Base-by-base conservation (phyloP, 2,888 invertebrate species). In the Chrysina gloriosa region DNA sequence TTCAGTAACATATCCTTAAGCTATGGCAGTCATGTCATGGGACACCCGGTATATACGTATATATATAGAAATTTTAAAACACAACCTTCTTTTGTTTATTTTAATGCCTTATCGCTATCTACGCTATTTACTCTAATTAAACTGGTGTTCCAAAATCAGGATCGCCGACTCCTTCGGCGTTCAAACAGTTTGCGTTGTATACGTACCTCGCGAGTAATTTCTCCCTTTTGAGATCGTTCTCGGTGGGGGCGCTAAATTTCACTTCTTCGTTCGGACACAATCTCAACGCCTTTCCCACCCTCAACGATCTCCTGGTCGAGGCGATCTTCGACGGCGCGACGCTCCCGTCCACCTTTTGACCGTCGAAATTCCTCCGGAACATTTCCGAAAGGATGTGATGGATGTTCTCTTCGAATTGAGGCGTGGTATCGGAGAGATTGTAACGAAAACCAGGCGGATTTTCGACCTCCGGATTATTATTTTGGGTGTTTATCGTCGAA, bases 91-190 rank as follows among this genome's bases (percentile, higher is more conserved):
- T 65, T 50, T 64, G 16, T 48, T 63, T 47, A 48, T 34, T 25
- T 64, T 50, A 64, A 64, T 64, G 36, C 58, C 61, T 63, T 63
- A 50, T 52, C 50, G n/a, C 36, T 63, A 36, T 14, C 34, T 54
- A 63, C 21, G 19, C 19, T 61, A 72, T 68, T 50, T 36, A 48
- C 48, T 50, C 23, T 56, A 50, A 58, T 85, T 85, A 89, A 74
- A 90, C 89, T 7, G 89, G 89, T 2, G 89, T 90, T 72, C 89
- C 89, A 80, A 89, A 89, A 83, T 89, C 89, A 0, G 89, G 89
- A 82, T 90, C 89, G 0, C 89, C 89, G 74, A 88, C 86, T 47
- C 89, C 89, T 71, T 85, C 85, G 1, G 82, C 82, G 68, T 79
- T 80, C 61, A 81, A 71, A 64, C 80, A 79, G 74, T 82, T 83